Evolutionary conservation across 2,797 vertebrate genomes (phyloP), one percentile per base, ranked within the genome.

Genomic region (Eospalax fontanierii): DNA sequence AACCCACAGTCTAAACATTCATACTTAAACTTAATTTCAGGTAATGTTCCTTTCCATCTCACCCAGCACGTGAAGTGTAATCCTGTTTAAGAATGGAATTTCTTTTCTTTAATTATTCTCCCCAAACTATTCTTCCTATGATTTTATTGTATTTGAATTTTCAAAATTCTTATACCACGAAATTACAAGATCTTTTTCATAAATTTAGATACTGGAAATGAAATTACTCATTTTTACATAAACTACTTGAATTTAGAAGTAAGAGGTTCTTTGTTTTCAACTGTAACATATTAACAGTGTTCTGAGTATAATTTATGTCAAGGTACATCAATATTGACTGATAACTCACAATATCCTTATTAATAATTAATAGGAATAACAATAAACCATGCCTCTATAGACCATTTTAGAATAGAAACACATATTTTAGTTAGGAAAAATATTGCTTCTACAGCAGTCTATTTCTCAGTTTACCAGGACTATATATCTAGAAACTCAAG

Each of bases 401-500:
- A 84, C 11, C 66, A 16, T 10, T 21, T 91, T 63, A 75, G 40
- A 71, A 63, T 28, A 73, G 28, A 95, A 86, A 38, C 12, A 0
- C 3, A 59, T 59, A 57, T 95, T 93, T 85, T 22, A 85, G 63
- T 33, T 16, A 74, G 40, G 30, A 87, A 94, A 26, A 79, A 24
- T 50, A 21, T 83, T 86, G 21, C 8, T 74, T 95, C 90, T 73
- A 89, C 80, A 26, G 33, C 70, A 88, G 14, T 11, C 30, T 90
- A 80, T 92, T 76, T 92, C 68, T 94, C 24, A 61, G 94, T 85
- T 93, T 75, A 43, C 30, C 30, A 83, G 26, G 6, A 92, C 91
- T 81, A 92, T 22, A 95, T 89, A 91, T 5, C n/a, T n/a, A n/a
- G n/a, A 35, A 73, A 30, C 7, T 97, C 35, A 87, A 95, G 96